Base-by-base conservation (phyloP, 2,797 vertebrate genomes). In the Macrochelys suwanniensis region DNA sequence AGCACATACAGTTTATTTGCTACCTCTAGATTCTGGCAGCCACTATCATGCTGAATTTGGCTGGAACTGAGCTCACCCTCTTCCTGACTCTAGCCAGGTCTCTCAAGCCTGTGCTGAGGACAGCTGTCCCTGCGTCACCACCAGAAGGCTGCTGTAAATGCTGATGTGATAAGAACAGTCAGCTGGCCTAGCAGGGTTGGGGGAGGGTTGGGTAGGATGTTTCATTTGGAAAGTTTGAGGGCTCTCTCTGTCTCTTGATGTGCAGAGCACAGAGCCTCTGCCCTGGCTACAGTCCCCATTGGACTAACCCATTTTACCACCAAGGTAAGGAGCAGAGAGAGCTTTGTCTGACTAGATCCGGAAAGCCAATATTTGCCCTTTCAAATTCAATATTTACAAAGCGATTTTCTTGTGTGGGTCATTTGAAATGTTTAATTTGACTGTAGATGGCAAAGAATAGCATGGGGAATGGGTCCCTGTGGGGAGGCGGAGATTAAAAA, bases 101-200 rank as follows among this genome's bases (percentile, higher is more conserved):
- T 15, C 56, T 28, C 3, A 3, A 71, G 61, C 21, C 87, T 81
- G 19, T 0, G 83, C 76, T n/a, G 8, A 84, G 86, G 57, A 42
- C 0, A 0, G 7, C 80, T 87, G 90, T 76, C 56, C 81, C 87
- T 26, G 0, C 4, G 2, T 65, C 91, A 87, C 88, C 88, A 68
- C 79, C 80, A 31, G 42, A 91, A 82, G 50, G 57, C 51, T 4
- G 80, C 76, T 88, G 33, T 19, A 79, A 85, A 2, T 7, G 74
- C 23, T 31, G 80, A 84, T 26, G 51, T 93, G 94, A 74, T 76
- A 80, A 50, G 85, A 89, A 89, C 90, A 74, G 82, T 82, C 96
- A 97, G 94, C 89, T 94, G 94, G 23, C 68, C 59, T 88, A 86
- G 8, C 26, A 49, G 56, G 49, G 33, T 68, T 31, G 76, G 57